These are phyloP conservation scores for Catamblyrhynchus diadema DNA, from an alignment of 2,797 vertebrate genomes.

Conservation along the genomic window DNA sequence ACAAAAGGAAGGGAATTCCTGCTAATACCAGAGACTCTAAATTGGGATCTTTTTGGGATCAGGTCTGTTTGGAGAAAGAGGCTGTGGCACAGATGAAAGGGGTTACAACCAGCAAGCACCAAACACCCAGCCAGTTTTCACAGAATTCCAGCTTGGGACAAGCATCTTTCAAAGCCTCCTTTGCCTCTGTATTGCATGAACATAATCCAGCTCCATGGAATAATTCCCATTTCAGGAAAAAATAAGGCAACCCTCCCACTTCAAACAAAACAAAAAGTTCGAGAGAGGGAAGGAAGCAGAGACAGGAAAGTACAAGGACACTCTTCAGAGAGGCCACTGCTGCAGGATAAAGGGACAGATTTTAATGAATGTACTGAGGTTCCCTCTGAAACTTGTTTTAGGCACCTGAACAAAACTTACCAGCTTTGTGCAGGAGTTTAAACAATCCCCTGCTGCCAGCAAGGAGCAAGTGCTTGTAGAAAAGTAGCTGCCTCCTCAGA, in stretches of 20 bases:
- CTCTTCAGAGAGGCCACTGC: background rate
- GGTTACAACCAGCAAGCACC: background rate
- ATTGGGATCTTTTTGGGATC: background rate
- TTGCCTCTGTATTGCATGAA: background rate
- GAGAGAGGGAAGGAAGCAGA: background rate
- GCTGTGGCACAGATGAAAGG: background rate
- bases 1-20: background rate
- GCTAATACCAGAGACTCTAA: background rate
- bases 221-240: background rate
- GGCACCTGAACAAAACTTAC: background rate
- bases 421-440: background rate
- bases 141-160: background rate
- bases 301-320: background rate
- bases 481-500: background rate
- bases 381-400: background rate
- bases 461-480: background rate
- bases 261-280: background rate
- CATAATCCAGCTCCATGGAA: background rate
- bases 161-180: background rate
- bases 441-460: background rate
- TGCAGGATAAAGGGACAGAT: background rate
- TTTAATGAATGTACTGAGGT: background rate
- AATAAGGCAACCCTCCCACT: background rate
- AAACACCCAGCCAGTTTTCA: background rate
- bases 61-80: background rate